These are phyloP conservation scores for Campylorhamphus procurvoides DNA, from an alignment of 2,113 vertebrate genomes.

Conservation along the genomic window DNA sequence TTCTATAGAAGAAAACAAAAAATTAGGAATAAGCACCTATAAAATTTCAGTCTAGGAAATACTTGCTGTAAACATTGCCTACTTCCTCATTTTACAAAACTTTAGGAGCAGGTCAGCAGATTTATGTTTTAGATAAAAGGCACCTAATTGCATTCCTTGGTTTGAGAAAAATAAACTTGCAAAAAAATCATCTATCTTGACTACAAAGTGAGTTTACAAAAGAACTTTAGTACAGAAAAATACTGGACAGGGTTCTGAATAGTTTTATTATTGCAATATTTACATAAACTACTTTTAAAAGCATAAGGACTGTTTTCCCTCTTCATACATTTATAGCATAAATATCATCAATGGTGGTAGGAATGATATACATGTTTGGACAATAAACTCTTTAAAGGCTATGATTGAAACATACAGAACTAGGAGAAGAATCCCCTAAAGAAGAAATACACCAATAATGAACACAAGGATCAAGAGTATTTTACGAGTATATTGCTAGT, in stretches of 20 bases:
- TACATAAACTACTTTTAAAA: slow-evolving; percentile 47
- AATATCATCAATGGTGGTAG: not conserved
- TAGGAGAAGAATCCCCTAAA: not conserved
- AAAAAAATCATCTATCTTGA: slow-evolving; percentile 25
- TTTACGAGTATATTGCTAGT: not conserved
- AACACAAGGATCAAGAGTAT: not conserved
- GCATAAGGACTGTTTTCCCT: slow-evolving; percentile 16
- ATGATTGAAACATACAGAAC: not conserved
- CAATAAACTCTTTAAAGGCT: not conserved
- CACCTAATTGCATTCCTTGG: slow-evolving; percentile 44
- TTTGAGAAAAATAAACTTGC: slow-evolving; percentile 47
- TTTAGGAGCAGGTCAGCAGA: not conserved
- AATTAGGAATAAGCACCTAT: not conserved
- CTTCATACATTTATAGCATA: not conserved
- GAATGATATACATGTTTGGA: not conserved
- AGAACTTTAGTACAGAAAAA: slow-evolving; percentile 13
- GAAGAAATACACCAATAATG: not conserved
- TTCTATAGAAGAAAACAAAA: not conserved
- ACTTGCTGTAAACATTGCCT: not conserved
- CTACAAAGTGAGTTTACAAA: slow-evolving; percentile 55
- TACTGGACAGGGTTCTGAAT: slow-evolving; percentile 16
- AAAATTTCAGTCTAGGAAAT: not conserved
- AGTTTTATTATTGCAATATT: slow-evolving; percentile 25
- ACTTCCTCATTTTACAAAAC: not conserved
- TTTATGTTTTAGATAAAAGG: slow-evolving; percentile 47